Evolutionary conservation across 2,888 invertebrate species (phyloP).

Genomic region (Chrysomela aeneicollis): DNA sequence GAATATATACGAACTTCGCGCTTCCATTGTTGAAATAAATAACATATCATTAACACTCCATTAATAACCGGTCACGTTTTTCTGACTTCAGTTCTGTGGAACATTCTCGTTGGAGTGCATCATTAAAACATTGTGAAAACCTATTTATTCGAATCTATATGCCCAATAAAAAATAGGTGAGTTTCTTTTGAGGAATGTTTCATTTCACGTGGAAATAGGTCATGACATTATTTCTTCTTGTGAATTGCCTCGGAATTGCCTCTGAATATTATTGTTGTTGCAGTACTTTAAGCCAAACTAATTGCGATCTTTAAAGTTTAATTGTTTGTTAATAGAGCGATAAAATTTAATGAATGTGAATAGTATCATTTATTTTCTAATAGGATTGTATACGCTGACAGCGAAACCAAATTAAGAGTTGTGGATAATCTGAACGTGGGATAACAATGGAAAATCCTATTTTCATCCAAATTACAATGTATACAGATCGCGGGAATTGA

Average conservation of each 20-base stretch:
- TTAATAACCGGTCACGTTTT: not conserved
- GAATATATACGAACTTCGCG: not conserved
- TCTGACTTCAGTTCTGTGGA: not conserved
- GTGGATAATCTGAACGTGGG: no score
- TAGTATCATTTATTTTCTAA: conserved; percentile 7
- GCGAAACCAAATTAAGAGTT: not conserved
- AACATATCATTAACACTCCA: not conserved
- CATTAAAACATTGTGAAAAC: not conserved
- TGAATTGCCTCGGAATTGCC: not conserved
- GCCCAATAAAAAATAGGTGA: conserved; percentile 9
- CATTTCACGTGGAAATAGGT: no score
- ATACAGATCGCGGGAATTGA: no score
- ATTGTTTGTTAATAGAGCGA: conserved; percentile 18
- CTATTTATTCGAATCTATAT: not conserved
- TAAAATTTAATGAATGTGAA: conserved; percentile 10
- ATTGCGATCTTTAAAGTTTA: not conserved
- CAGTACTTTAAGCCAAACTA: not conserved
- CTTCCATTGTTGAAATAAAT: not conserved
- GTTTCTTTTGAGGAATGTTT: conserved; percentile 19
- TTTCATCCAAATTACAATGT: no score
- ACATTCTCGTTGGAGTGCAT: not conserved
- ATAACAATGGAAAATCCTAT: no score
- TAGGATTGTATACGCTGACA: not conserved
- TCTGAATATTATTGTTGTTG: not conserved
- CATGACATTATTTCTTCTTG: not conserved